A percentile compares a stretch with the other conserved stretches of the same genome.
Evolutionary conservation across 2,113 vertebrate genomes (phyloP).

Genomic region (Delphinus delphis): DNA sequence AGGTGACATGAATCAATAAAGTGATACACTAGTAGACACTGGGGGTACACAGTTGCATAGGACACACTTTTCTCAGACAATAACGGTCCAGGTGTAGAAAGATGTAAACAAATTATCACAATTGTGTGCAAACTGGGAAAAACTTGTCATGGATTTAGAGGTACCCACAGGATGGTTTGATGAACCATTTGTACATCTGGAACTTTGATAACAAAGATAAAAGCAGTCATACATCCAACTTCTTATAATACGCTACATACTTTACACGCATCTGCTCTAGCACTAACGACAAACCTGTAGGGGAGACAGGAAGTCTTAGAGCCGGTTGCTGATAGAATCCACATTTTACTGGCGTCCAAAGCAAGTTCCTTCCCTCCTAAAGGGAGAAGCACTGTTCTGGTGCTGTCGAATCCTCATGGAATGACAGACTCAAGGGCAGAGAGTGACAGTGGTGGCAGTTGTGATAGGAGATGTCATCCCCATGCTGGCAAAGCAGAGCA

Average conservation of each 20-base stretch:
- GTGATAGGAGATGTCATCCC: background rate
- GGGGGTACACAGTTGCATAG: background rate
- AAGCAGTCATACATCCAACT: background rate
- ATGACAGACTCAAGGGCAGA: background rate
- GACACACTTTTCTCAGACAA: background rate
- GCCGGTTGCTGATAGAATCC: background rate
- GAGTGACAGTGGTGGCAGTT: background rate
- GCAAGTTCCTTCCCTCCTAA: background rate
- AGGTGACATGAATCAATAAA: background rate
- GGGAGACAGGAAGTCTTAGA: background rate
- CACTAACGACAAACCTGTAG: background rate
- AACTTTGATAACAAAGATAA: background rate
- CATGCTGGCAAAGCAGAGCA: background rate
- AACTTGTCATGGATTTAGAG: background rate
- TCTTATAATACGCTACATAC: rapidly evolving
- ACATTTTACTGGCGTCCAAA: background rate
- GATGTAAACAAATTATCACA: background rate
- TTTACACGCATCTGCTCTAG: background rate
- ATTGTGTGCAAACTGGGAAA: background rate
- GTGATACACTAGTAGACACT: background rate
- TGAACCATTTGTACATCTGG: background rate
- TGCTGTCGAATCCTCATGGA: background rate
- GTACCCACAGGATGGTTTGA: background rate
- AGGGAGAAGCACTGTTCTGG: background rate
- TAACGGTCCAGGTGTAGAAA: background rate